Conservation (phyloP, 2,888 invertebrate genomes). For the Sceliomorpha sp. region DNA sequence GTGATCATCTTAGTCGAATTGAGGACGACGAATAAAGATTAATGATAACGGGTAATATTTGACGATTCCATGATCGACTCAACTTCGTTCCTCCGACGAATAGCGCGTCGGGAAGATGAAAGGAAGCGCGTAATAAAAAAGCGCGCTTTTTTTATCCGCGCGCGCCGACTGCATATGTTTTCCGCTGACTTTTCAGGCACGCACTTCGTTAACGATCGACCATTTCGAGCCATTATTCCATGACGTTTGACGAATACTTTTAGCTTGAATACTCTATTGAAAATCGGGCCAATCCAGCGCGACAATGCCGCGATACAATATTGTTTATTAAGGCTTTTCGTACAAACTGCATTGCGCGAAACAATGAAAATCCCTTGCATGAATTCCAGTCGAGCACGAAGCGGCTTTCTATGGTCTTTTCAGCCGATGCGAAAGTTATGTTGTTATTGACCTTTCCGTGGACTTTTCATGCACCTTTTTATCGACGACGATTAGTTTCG, state of each 20-base stretch:
- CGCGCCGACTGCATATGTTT: neutral
- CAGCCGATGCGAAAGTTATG: too few species aligned
- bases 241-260: conserved; percentile 8
- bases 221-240: neutral
- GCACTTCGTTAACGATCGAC: conserved; percentile 17
- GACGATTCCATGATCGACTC: conserved; percentile 40
- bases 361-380: conserved; percentile 12
- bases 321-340: conserved; percentile 25
- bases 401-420: conserved; percentile 24
- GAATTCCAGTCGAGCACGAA: conserved; percentile 12
- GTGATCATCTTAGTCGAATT: conserved; percentile 50
- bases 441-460: too few species aligned
- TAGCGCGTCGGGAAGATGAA: too few species aligned
- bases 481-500: too few species aligned
- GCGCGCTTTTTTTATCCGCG: too few species aligned
- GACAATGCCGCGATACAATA: conserved; percentile 8
- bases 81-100: conserved; percentile 11
- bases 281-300: conserved; percentile 11
- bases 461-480: too few species aligned
- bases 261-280: conserved; percentile 27
- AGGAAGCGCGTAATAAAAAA: too few species aligned
- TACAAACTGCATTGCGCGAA: conserved; percentile 15
- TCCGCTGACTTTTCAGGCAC: conserved; percentile 2
- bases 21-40: conserved; percentile 37
- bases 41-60: conserved; percentile 21